These are phyloP conservation scores for Ptiloglossa arizonensis DNA, from an alignment of 1,140 invertebrate species.

Conservation along the genomic window DNA sequence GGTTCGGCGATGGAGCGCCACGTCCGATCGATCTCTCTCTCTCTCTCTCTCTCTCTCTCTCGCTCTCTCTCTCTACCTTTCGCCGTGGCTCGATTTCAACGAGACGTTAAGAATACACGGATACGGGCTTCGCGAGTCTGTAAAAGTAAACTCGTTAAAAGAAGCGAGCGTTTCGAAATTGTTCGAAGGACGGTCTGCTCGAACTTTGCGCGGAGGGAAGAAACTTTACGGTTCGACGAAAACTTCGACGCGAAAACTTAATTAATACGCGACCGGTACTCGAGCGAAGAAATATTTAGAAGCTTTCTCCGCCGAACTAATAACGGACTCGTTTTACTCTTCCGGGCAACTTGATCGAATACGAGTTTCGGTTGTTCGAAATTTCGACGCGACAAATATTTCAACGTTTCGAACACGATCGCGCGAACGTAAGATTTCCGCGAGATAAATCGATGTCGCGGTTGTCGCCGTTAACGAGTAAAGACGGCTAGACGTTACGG, in stretches of 20 bases:
- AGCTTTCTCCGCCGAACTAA: not conserved
- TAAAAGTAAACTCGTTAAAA: conserved; percentile 10
- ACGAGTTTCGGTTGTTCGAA: not conserved
- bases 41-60: not conserved
- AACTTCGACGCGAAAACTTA: not conserved
- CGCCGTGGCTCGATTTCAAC: not conserved
- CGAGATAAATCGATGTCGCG: too few species aligned
- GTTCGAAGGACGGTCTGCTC: too few species aligned
- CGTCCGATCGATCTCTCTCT: conserved; percentile 6
- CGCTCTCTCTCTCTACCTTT: too few species aligned
- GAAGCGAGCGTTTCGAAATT: not conserved
- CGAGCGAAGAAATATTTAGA: not conserved
- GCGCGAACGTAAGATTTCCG: too few species aligned
- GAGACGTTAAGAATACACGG: not conserved
- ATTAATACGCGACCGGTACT: conserved; percentile 1
- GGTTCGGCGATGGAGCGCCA: conserved; percentile 1
- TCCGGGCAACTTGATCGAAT: not conserved
- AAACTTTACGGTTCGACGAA: not conserved
- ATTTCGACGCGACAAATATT: too few species aligned
- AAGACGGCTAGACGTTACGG: not conserved
- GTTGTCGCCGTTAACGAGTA: not conserved
- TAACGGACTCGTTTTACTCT: not conserved
- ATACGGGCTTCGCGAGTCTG: not conserved
- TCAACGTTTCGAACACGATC: too few species aligned
- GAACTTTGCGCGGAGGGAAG: not conserved